Base-by-base conservation (phyloP, 92 coral and sea anemone species). In the Diadumene lineata region DNA sequence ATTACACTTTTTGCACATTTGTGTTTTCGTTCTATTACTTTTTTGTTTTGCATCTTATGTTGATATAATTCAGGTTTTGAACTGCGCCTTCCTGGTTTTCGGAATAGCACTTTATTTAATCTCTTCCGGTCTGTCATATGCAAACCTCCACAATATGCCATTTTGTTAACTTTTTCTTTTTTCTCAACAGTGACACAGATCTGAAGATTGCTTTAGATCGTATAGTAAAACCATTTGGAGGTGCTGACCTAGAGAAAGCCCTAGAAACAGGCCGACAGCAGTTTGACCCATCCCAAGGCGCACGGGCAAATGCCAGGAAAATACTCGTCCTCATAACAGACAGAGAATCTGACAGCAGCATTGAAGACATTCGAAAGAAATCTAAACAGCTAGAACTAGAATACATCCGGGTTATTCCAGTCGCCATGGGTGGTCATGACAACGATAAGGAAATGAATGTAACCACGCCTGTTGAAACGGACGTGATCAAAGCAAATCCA, bases 271-370 rank as follows among this genome's bases (percentile, higher is more conserved):
- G 92, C 18, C 75, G 73, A 50, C 68, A 34, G 60, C 62, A 88
- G 74, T 93, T 93, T 66, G 69, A 68, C 21, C 78, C 71, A 48
- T 78, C 76, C 28, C 64, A 60, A 25, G 93, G 92, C 0, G 89
- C 87, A 22, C 97, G 98, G 18, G 87, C 92, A 7, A 74, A 69
- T n/a, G 97, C 98, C 0, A 83, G 86, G 50, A 93, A 88, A 78
- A 74, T 91, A 64, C 74, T 93, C 56, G 90, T 93, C 46, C 71
- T 93, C 57, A 68, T 93, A 17, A 85, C 87, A 19, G 96, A 90
- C 79, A 79, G 75, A 26, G 89, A 89, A 32, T 92, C 94, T 4
- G 88, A 81, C 38, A 86, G 91, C 34, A 74, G 84, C n/a, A 76
- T 53, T 31, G 82, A 80, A n/a, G 92, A 87, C 50, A 75, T 91